Conservation (phyloP, 1,140 invertebrate genomes). For the Steinernema khuongi region DNA sequence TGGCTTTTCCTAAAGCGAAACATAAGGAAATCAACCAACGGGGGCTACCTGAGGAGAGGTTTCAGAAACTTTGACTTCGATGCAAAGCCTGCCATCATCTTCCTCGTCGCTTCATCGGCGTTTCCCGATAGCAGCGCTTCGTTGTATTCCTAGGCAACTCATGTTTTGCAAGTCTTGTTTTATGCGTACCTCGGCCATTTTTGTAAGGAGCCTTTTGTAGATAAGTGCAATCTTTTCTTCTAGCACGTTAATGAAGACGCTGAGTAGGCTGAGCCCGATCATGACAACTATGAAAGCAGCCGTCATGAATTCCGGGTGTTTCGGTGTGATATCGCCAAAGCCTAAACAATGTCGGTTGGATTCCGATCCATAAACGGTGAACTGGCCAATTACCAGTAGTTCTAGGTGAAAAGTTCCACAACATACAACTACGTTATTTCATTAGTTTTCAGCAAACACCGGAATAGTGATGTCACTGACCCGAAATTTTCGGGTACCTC, state of each 20-base stretch:
- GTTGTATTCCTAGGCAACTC: slow-evolving; percentile 48
- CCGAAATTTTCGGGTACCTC: too few relatives aligned
- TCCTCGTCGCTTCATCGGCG: slow-evolving; percentile 47
- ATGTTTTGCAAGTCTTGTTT: slow-evolving; percentile 1
- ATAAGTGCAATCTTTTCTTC: slow-evolving; percentile 50
- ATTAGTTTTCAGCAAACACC: too few relatives aligned
- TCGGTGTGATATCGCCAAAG: slow-evolving; percentile 50
- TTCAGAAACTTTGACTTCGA: slow-evolving; percentile 51
- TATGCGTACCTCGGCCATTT: slow-evolving; percentile 43
- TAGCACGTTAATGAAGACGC: slow-evolving; percentile 78
- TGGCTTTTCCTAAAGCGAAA: slow-evolving; percentile 43
- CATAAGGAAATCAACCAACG: neutral
- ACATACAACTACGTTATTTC: too few relatives aligned
- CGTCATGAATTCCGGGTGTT: slow-evolving; percentile 82
- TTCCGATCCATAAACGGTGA: too few relatives aligned
- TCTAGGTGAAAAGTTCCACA: too few relatives aligned
- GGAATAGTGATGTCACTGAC: too few relatives aligned
- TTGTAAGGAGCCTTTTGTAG: slow-evolving; percentile 49
- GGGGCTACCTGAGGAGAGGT: slow-evolving; percentile 43
- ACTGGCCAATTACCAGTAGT: too few relatives aligned
- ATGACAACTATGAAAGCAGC: slow-evolving; percentile 83
- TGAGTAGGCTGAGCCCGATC: slow-evolving; percentile 85
- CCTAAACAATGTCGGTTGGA: neutral
- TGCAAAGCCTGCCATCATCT: slow-evolving; percentile 51
- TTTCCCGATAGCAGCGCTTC: slow-evolving; percentile 47